Base-by-base conservation (phyloP, 2,113 vertebrate genomes). In the Pygoscelis antarcticus region DNA sequence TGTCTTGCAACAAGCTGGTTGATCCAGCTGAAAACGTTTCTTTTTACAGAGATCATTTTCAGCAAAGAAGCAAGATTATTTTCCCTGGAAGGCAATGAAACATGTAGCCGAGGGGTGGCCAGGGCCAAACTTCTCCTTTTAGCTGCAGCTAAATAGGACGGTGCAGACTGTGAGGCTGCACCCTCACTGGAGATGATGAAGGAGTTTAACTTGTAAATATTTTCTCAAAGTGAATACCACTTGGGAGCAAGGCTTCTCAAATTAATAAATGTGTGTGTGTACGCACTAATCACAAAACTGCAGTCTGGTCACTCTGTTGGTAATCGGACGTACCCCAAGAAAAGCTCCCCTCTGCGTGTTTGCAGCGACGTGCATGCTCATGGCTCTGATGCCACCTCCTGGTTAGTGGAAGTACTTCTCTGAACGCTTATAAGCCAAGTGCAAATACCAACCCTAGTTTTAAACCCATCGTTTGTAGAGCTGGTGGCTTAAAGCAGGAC, bases 291-390 rank as follows among this genome's bases (percentile, higher is more conserved):
- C 27, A 23, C 20, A 26, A 20, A 60, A 11, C 13, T 46, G 7
- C 27, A 4, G 7, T 12, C 14, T 34, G 25, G 23, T 55, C 46
- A 9, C 18, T 1, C 27, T 7, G 16, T 2, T 12, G 15, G 5
- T 29, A 7, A n/a, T 16, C 0, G 1, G 22, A 16, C 2, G 0
- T 12, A 15, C 6, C 0, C 6, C 42, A 10, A 12, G 38, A 12
- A 34, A 13, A 10, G 7, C 21, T 10, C 2, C 4, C 11, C 23
- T 5, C 22, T 11, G 16, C 11, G 1, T 9, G 4, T 12, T 8
- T 11, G 9, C 29, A 10, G 29, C 5, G 13, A 26, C 11, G 4
- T 8, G 29, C 47, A 9, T 62, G 87, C 57, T 60, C 17, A 0
- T 70, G 68, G 57, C 19, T 77, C 70, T 51, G 80, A 25, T 91